Conservation (phyloP, 1,140 invertebrate genomes). For the Meteorus sp. region DNA sequence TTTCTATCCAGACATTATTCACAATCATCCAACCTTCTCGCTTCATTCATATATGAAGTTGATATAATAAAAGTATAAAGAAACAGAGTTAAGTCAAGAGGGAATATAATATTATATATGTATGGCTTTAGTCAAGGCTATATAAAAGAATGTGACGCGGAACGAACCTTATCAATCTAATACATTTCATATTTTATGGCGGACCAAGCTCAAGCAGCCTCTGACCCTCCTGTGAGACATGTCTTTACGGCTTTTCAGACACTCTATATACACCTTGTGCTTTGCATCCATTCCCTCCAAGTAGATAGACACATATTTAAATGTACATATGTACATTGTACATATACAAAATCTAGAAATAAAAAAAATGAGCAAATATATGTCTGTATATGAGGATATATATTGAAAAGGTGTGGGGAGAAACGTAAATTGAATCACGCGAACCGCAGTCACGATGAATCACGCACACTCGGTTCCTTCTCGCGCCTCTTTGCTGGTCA, state of each 20-base stretch:
- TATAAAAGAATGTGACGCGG: no score
- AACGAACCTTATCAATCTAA: conserved; percentile 47
- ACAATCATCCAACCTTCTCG: no score
- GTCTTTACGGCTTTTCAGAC: conserved; percentile 22
- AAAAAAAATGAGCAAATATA: neutral
- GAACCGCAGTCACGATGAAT: conserved; percentile 20
- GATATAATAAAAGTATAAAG: no score
- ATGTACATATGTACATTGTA: neutral
- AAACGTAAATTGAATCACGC: conserved; percentile 28
- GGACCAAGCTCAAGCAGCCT: no score
- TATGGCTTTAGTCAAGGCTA: no score
- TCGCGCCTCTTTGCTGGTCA: conserved; percentile 2
- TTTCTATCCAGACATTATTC: no score
- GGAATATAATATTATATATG: no score
- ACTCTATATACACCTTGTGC: conserved; percentile 21
- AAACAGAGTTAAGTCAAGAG: no score
- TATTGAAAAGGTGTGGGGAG: neutral
- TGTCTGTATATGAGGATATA: neutral
- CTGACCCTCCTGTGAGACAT: conserved; percentile 1
- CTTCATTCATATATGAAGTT: no score
- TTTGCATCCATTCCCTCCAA: conserved; percentile 33
- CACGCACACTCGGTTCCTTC: conserved; percentile 13
- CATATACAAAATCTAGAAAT: neutral
- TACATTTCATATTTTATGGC: conserved; percentile 51
- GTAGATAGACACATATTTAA: neutral